Evolutionary conservation across 2,888 invertebrate genomes (phyloP), one percentile per base, ranked within the genome.

Genomic region (Phania funesta): DNA sequence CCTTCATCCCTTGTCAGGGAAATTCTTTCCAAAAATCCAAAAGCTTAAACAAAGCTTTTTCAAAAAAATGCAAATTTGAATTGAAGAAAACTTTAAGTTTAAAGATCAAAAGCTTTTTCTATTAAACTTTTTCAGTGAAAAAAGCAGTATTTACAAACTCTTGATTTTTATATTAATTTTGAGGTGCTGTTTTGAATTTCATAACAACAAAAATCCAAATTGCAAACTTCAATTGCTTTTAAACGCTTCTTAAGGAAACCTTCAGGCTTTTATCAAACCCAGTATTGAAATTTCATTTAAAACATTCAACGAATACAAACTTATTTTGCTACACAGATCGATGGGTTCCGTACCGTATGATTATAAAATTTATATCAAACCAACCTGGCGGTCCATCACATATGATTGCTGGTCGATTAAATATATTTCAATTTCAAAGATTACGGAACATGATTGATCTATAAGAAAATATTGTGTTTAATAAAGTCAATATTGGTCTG

Each of bases 391-490:
- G 38, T 11, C n/a, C 9, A 24, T 48, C 38, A 29, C n/a, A 18
- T 24, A 0, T 29, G 52, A 54, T 41, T 20, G 4, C 20, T 54
- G 44, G 32, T 52, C 18, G 62, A 73, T 74, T 64, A 64, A 64
- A 44, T 38, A 3, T 41, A 32, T 20, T 50, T 62, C 26, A 26
- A 38, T 29, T 29, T 38, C 16, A 52, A 18, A 38, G 50, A 71
- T 60, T 26, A 71, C 26, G 50, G 64, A 32, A 44, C 22, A 22
- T 74, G 74, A 74, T 74, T 74, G 74, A 74, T 74, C 54, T 54
- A n/a, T 44, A 22, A 44, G 16, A 62, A 54, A 73, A 64, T n/a
- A n/a, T 52, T 71, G 20, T 50, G n/a, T 35, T 71, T 50, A 71
- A 20, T 48, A 62, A 60, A 71, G 38, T 41, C 26, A 26, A 58